These are phyloP conservation scores for Zelleria hepariella DNA, from an alignment of 2,888 invertebrate species.

Conservation along the genomic window DNA sequence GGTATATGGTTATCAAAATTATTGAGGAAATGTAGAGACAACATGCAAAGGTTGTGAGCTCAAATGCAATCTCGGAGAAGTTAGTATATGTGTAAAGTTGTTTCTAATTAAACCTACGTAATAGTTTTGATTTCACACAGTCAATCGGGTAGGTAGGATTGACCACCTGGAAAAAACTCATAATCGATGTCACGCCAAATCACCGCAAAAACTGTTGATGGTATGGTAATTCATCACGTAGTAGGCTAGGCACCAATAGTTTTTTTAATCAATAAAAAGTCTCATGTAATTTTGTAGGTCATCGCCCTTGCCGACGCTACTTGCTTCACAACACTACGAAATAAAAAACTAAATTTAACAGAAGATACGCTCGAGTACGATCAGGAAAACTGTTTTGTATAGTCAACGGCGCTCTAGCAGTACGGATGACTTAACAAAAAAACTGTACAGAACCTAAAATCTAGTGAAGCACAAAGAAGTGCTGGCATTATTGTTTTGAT, in stretches of 20 bases:
- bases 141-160: neutral
- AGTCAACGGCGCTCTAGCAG: no score
- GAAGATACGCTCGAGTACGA: neutral
- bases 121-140: neutral
- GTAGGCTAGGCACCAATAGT: no score
- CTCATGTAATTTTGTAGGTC: slow-evolving; percentile 7
- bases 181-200: neutral
- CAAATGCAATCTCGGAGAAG: no score
- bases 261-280: neutral
- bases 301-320: slow-evolving; percentile 36
- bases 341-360: neutral
- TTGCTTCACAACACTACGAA: slow-evolving; percentile 13
- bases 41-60: no score
- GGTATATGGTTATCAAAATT: neutral
- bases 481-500: no score
- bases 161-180: neutral
- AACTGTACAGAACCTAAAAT: no score
- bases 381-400: no score
- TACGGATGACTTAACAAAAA: no score
- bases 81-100: no score
- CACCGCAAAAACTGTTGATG: neutral
- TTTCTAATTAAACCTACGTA: no score
- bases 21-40: neutral
- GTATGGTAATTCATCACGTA: no score
- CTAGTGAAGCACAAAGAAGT: no score